Conservation (phyloP, 2,797 vertebrate species). For the Lagocephalus sceleratus region DNA sequence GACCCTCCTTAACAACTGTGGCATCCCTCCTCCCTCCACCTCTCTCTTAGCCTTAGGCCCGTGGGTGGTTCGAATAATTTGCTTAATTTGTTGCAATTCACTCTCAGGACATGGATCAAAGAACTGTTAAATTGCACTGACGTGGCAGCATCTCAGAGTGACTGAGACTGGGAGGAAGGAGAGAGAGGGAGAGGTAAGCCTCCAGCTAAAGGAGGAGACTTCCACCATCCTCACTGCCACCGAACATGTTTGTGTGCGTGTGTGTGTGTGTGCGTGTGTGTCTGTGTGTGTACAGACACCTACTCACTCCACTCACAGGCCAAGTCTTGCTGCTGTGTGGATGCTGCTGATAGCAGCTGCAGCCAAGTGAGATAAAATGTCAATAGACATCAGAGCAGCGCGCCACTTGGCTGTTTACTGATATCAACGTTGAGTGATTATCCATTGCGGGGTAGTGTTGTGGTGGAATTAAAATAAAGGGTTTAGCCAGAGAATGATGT, state of each 20-base stretch:
- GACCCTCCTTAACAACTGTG: conserved; percentile 55
- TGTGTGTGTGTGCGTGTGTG: neutral
- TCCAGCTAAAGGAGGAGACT: conserved; percentile 62
- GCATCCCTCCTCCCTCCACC: conserved; percentile 47
- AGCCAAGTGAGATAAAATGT: conserved; percentile 58
- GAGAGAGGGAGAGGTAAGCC: conserved; percentile 53
- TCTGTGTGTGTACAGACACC: conserved; percentile 48
- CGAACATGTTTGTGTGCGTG: conserved; percentile 5
- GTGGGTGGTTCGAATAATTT: conserved; percentile 78
- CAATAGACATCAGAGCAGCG: conserved; percentile 54
- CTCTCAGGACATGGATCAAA: conserved; percentile 79
- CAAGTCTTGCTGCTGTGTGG: conserved; percentile 61
- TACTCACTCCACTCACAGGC: conserved; percentile 59
- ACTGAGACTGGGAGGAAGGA: conserved; percentile 40
- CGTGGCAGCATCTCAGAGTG: conserved; percentile 62
- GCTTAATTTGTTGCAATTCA: conserved; percentile 80
- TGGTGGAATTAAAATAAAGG: conserved; percentile 52
- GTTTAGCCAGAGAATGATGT: conserved; percentile 51
- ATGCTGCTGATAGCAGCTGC: conserved; percentile 58
- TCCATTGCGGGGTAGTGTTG: conserved; percentile 46
- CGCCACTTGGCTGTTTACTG: conserved; percentile 40
- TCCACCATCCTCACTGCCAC: conserved; percentile 48
- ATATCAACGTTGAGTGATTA: conserved; percentile 29
- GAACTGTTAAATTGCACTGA: conserved; percentile 78
- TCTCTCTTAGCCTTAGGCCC: conserved; percentile 56